A percentile compares a stretch with the other conserved stretches of the same genome.
phyloP scores from a whole-genome alignment of 2,888 invertebrate genomes.

The Heteropelma amictum region DNA sequence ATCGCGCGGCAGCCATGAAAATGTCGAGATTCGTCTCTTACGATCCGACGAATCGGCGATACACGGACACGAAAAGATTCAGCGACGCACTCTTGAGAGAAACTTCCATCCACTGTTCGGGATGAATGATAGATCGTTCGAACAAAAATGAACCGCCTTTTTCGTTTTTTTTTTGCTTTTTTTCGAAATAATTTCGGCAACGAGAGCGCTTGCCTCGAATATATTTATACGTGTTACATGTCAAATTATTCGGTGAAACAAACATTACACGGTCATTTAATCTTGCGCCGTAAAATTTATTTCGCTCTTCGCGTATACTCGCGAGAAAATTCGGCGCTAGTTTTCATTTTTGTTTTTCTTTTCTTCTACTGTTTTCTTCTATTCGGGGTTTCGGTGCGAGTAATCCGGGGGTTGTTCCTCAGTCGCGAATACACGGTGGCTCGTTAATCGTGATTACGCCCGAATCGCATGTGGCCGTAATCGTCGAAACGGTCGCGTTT shows the following conservation, averaged over 20 bases:
- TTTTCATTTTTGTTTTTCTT: conserved; percentile 10
- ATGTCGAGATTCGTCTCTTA: conserved; percentile 49
- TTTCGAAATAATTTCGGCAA: no score
- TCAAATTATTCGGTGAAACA: no score
- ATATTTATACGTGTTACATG: no score
- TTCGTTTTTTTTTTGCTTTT: not conserved
- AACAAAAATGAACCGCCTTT: not conserved
- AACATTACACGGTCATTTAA: not conserved
- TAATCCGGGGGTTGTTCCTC: conserved; percentile 10
- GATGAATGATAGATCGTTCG: not conserved
- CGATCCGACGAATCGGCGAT: conserved; percentile 44
- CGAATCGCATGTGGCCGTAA: conserved; percentile 87
- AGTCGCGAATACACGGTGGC: not conserved
- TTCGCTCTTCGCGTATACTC: conserved; percentile 37
- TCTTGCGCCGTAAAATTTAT: conserved; percentile 63
- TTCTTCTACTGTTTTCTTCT: conserved; percentile 6
- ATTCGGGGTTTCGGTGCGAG: conserved; percentile 8
- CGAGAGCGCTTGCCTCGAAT: no score
- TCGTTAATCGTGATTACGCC: conserved; percentile 77
- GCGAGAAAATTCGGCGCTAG: conserved; percentile 37
- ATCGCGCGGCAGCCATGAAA: conserved; percentile 62
- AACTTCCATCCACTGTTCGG: not conserved
- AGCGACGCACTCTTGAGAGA: conserved; percentile 23
- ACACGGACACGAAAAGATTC: conserved; percentile 36
- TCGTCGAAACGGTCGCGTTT: conserved; percentile 85